These are phyloP conservation scores for Amblyornis subalaris DNA, from an alignment of 2,113 vertebrate species.

Conservation along the genomic window DNA sequence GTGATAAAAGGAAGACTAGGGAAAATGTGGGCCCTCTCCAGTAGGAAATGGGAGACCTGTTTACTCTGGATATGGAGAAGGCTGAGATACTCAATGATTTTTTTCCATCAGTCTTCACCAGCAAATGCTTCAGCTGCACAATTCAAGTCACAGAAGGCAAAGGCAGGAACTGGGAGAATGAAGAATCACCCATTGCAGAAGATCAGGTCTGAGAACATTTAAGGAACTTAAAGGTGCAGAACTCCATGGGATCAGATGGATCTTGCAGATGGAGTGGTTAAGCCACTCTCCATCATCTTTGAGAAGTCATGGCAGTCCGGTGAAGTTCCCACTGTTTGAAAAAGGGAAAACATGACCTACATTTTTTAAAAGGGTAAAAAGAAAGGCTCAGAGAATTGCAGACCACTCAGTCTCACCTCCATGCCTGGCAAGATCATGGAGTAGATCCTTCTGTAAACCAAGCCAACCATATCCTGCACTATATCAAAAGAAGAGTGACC, in stretches of 20 bases:
- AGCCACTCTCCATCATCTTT: not conserved
- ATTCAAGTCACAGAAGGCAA: not conserved
- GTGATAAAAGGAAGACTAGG: not conserved
- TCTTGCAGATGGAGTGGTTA: not conserved
- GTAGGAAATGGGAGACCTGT: not conserved
- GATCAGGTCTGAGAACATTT: not conserved
- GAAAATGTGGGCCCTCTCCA: not conserved
- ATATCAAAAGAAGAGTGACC: not conserved
- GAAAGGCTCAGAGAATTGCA: not conserved
- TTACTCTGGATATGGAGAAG: not conserved
- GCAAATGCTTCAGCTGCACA: not conserved
- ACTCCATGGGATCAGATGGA: not conserved
- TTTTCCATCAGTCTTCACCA: not conserved
- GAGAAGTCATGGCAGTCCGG: too few species aligned
- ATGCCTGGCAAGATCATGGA: not conserved
- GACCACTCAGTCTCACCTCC: not conserved
- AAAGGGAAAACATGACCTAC: not conserved
- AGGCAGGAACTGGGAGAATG: not conserved
- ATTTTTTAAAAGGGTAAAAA: not conserved
- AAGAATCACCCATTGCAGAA: not conserved
- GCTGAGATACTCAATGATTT: not conserved
- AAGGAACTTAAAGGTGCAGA: not conserved
- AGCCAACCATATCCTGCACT: not conserved
- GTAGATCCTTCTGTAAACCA: not conserved
- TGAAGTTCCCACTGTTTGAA: not conserved